Base-by-base conservation (phyloP, 2,797 vertebrate genomes). In the Melanotaenia pygmaea region DNA sequence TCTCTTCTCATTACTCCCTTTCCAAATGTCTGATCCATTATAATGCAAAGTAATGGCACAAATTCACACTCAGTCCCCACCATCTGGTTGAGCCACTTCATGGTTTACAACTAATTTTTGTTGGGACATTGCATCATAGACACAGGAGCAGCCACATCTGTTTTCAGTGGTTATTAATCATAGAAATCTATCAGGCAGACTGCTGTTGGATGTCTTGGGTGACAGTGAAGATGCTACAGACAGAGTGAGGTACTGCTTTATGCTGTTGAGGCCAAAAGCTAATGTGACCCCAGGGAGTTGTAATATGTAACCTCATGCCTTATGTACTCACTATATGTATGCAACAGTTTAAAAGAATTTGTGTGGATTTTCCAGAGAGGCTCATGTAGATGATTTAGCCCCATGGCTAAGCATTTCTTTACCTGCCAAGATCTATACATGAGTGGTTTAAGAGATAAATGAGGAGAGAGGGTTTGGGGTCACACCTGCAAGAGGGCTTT, bases 251-350 rank as follows among this genome's bases (percentile, higher is more conserved):
- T 61, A 72, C 62, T 74, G 67, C 26, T 85, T 86, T 80, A 83
- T 77, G 64, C 30, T 80, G 70, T 47, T 68, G 43, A 35, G 78
- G 65, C 79, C 70, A 76, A 71, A 79, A 84, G 85, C 74, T 91
- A 89, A 92, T 83, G 67, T 74, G 76, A 79, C 91, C 79, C 40
- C 24, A 12, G 88, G 89, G 90, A 89, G 67, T 78, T 51, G 51
- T 88, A 73, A 73, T 34, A 35, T 59, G 74, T 67, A 85, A 87
- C 74, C 68, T 60, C 61, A 82, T 69, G 60, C n/a, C 53, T 81
- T 76, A 83, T 88, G 74, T 82, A 82, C 63, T 66, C 51, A 20
- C 34, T 74, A n/a, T 59, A 74, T 88, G 73, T 60, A 71, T 82
- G 38, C 50, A 66, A 74, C 51, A 72, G 70, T 81, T 84, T 78